phyloP scores from a whole-genome alignment of 2,113 vertebrate species.

The Semnopithecus entellus region DNA sequence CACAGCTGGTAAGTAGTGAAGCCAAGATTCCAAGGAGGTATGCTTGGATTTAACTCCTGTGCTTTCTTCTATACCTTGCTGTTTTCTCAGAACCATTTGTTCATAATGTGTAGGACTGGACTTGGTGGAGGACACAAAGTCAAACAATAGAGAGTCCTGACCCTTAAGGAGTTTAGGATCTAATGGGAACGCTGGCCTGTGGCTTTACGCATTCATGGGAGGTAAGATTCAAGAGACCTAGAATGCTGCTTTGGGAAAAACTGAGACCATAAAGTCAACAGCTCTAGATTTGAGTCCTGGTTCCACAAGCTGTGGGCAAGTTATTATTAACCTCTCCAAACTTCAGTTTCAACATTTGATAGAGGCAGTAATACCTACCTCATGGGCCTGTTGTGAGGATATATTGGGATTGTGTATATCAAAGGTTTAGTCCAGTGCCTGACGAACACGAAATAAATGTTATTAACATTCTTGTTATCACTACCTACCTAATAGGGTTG shows the following conservation, averaged over 20 bases:
- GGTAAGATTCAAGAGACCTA: not conserved
- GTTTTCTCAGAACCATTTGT: not conserved
- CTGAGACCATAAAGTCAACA: not conserved
- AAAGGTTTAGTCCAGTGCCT: not conserved
- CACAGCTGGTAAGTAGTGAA: not conserved
- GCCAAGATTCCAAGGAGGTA: not conserved
- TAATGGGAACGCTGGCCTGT: not conserved
- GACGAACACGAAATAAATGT: not conserved
- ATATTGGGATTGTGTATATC: not conserved
- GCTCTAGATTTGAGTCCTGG: not conserved
- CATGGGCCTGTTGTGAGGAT: not conserved
- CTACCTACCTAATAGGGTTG: not conserved
- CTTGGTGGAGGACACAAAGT: not conserved
- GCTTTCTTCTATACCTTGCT: not conserved
- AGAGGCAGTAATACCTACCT: not conserved
- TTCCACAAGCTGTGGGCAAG: not conserved
- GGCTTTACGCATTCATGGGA: not conserved
- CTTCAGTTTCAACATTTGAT: not conserved
- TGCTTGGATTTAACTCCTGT: not conserved
- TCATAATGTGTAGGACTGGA: not conserved
- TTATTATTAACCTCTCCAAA: slow-evolving; percentile 2
- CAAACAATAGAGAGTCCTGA: not conserved
- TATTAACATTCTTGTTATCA: not conserved
- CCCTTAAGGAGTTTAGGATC: not conserved
- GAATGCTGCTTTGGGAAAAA: not conserved